These are phyloP conservation scores for Pelmatolapia mariae DNA, from an alignment of 2,113 vertebrate species.

Conservation along the genomic window DNA sequence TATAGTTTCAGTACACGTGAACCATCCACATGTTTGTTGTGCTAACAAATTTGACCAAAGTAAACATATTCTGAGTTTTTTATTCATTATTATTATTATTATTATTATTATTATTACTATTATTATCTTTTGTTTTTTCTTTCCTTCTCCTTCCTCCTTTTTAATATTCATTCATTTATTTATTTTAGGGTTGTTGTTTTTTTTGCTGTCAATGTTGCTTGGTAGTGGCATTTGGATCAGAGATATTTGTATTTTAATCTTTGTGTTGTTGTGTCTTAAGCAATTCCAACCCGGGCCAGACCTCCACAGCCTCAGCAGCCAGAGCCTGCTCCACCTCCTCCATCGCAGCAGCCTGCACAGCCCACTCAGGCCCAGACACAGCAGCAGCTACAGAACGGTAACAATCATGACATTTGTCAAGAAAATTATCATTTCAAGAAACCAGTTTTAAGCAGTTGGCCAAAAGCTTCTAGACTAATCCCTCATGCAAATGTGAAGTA, in stretches of 20 bases:
- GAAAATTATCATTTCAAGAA: background rate
- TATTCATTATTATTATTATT: background rate
- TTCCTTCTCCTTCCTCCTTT: background rate
- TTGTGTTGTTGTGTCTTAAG: constrained; percentile 54
- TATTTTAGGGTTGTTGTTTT: background rate
- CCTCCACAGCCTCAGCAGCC: constrained; percentile 80
- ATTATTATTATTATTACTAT: no score
- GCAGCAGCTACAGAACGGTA: constrained; percentile 93
- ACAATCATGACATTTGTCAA: background rate
- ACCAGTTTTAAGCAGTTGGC: background rate
- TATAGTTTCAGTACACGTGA: background rate
- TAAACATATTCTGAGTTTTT: background rate
- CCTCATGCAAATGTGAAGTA: background rate
- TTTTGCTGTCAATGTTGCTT: background rate
- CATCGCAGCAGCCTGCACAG: constrained; percentile 66
- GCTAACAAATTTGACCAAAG: background rate
- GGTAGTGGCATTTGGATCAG: background rate
- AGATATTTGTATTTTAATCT: background rate
- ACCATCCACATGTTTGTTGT: background rate
- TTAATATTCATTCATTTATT: background rate
- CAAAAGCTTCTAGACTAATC: background rate
- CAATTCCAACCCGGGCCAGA: constrained; percentile 83
- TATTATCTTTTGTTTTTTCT: background rate
- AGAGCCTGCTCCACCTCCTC: constrained; percentile 79
- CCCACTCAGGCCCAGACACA: constrained; percentile 70